Conservation (phyloP, 2,113 vertebrate species). For the Collichthys lucidus region DNA sequence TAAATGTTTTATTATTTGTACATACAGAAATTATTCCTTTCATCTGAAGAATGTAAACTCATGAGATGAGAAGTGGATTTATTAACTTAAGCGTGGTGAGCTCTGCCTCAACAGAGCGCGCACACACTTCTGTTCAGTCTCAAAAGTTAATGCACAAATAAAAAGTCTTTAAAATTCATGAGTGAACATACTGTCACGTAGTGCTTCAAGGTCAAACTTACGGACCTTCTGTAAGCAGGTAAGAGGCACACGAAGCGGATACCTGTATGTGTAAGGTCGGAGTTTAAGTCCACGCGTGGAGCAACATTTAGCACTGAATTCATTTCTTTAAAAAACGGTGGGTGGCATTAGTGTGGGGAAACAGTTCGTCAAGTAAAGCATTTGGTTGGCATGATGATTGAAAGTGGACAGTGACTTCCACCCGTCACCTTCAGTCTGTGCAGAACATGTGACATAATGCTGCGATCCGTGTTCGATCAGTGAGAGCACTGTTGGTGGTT, state of each 20-base stretch:
- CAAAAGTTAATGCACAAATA: slow-evolving; percentile 20
- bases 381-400: slow-evolving; percentile 24
- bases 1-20: slow-evolving; percentile 23
- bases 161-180: slow-evolving; percentile 29
- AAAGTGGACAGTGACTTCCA: neutral
- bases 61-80: slow-evolving; percentile 6
- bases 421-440: slow-evolving; percentile 20
- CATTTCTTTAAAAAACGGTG: slow-evolving; percentile 22
- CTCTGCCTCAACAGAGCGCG: neutral
- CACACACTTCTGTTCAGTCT: slow-evolving; percentile 16
- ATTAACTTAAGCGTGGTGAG: neutral
- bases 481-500: slow-evolving; percentile 22
- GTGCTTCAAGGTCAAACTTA: slow-evolving; percentile 40
- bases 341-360: slow-evolving; percentile 18
- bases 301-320: neutral
- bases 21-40: slow-evolving; percentile 10
- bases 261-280: slow-evolving; percentile 17
- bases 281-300: neutral
- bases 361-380: slow-evolving; percentile 35
- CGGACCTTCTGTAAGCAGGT: slow-evolving; percentile 16
- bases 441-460: slow-evolving; percentile 25
- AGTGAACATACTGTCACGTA: slow-evolving; percentile 43
- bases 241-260: slow-evolving; percentile 53
- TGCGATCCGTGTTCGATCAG: slow-evolving; percentile 17
- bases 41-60: slow-evolving; percentile 6